Conservation (phyloP, 2,888 invertebrate species). For the Cryptocephalus moraei region DNA sequence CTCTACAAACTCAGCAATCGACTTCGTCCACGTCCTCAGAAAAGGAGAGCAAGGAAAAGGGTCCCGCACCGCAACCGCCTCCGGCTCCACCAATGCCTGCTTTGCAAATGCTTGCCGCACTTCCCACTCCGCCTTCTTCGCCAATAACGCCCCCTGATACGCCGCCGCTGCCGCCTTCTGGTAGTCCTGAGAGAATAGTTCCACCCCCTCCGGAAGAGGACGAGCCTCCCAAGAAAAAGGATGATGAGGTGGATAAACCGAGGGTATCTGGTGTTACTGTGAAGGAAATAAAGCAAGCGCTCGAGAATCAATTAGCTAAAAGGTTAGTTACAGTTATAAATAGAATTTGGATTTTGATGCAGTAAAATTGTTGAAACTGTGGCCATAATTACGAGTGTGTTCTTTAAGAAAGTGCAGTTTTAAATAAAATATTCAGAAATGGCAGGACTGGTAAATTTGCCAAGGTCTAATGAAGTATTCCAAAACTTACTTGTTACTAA, state of each 20-base stretch:
- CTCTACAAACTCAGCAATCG: slow-evolving; percentile 22
- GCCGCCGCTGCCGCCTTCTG: slow-evolving; percentile 26
- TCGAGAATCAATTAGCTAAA: slow-evolving; percentile 21
- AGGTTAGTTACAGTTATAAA: slow-evolving; percentile 8
- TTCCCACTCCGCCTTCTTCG: slow-evolving; percentile 28
- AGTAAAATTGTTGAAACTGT: too few species aligned
- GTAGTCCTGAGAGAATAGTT: neutral
- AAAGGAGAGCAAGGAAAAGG: slow-evolving; percentile 12
- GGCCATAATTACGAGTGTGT: too few species aligned
- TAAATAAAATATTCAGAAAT: too few species aligned
- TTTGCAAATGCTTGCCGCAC: neutral
- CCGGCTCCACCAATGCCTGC: slow-evolving; percentile 12
- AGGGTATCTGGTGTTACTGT: slow-evolving; percentile 16
- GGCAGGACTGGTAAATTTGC: too few species aligned
- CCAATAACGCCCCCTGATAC: slow-evolving; percentile 33
- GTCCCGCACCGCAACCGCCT: slow-evolving; percentile 19
- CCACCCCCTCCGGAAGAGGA: neutral
- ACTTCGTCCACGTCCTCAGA: slow-evolving; percentile 15
- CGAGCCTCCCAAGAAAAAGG: neutral
- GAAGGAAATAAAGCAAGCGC: slow-evolving; percentile 22
- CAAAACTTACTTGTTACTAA: too few species aligned
- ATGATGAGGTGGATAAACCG: slow-evolving; percentile 20
- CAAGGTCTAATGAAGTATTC: too few species aligned
- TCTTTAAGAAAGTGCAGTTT: too few species aligned
- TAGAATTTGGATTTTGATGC: too few species aligned